phyloP scores from a whole-genome alignment of 1,140 invertebrate species.

The Wiebesia pumilae region DNA sequence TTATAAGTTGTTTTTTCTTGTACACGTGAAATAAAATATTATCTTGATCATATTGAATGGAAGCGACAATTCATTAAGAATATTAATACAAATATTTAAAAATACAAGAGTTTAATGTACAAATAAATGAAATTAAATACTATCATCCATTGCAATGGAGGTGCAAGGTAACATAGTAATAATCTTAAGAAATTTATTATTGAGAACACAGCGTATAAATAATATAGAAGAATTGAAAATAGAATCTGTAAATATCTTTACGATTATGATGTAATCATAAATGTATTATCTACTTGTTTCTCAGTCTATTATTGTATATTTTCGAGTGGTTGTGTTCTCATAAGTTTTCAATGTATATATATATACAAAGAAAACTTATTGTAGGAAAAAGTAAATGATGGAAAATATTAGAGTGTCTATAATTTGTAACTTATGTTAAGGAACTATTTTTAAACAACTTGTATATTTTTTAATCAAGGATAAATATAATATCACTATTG shows the following conservation, averaged over 20 bases:
- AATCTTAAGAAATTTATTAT: constrained; percentile 42
- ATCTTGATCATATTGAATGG: not conserved
- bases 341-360: constrained; percentile 1
- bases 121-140: constrained; percentile 43
- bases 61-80: constrained; percentile 27
- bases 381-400: constrained; percentile 11
- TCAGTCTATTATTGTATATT: constrained; percentile 27
- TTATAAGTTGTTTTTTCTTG: constrained; percentile 25
- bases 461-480: constrained; percentile 41
- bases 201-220: constrained; percentile 35
- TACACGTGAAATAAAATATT: constrained; percentile 9
- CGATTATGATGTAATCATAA: constrained; percentile 44
- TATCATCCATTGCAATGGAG: constrained; percentile 17
- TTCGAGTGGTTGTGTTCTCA: not conserved
- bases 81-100: constrained; percentile 23
- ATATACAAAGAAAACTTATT: constrained; percentile 21
- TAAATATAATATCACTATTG: constrained; percentile 15
- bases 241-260: constrained; percentile 50
- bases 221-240: constrained; percentile 38
- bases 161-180: constrained; percentile 1
- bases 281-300: constrained; percentile 44
- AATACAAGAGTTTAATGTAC: constrained; percentile 46
- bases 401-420: constrained; percentile 41
- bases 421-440: constrained; percentile 40
- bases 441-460: constrained; percentile 42